Percentiles rank a stretch among this genome's conserved stretches.
Conservation (phyloP, 2,888 invertebrate species). For the Drosophila tripunctata region DNA sequence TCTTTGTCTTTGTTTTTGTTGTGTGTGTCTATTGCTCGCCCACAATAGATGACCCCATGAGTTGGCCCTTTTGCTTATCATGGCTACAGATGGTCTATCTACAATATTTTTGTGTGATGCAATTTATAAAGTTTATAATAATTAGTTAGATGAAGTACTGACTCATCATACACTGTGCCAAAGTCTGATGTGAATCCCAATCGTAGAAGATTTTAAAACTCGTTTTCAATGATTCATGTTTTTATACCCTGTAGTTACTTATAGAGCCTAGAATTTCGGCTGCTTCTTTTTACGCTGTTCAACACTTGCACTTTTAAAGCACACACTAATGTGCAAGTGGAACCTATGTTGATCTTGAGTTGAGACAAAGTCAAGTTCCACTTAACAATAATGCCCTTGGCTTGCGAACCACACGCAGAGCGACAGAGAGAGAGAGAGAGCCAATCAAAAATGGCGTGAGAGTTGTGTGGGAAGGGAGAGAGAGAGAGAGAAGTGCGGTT, state of each 20-base stretch:
- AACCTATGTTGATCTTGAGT: constrained; percentile 57
- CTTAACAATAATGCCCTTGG: constrained; percentile 60
- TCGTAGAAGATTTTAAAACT: constrained; percentile 1
- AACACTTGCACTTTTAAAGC: constrained; percentile 36
- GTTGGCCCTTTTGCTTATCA: constrained; percentile 53
- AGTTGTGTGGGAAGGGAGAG: not conserved
- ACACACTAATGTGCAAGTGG: not conserved
- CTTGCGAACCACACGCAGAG: constrained; percentile 72
- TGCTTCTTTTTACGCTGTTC: not conserved
- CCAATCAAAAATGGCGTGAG: constrained; percentile 23
- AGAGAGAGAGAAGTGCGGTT: too few species aligned
- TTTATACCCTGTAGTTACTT: too few species aligned
- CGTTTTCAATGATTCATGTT: constrained; percentile 5
- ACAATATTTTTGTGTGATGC: not conserved
- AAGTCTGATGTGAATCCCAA: not conserved
- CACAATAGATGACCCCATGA: constrained; percentile 61
- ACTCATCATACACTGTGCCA: not conserved
- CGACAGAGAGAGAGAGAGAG: constrained; percentile 41
- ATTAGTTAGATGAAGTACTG: not conserved
- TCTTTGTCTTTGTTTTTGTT: constrained; percentile 38
- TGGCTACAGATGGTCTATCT: constrained; percentile 6
- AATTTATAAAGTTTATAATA: not conserved
- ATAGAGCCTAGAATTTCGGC: too few species aligned
- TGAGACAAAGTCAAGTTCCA: constrained; percentile 60
- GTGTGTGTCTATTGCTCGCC: constrained; percentile 48